Percentiles rank a stretch among this genome's conserved stretches.
Conservation (phyloP, 1,140 invertebrate species). For the Cherax destructor region DNA sequence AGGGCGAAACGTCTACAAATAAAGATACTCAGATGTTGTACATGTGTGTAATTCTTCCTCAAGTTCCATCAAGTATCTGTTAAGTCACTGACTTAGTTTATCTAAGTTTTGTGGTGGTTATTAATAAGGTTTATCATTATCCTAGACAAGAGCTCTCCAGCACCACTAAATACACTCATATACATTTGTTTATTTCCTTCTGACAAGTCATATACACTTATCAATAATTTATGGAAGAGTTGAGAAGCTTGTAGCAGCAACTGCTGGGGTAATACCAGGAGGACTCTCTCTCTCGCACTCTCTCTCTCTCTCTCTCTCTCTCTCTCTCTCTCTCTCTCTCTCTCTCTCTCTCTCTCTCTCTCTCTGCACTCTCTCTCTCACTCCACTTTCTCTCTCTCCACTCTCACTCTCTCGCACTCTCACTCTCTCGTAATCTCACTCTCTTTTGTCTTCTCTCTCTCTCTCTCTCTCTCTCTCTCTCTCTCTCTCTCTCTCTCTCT, state of each 20-base stretch:
- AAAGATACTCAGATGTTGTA: too few relatives aligned
- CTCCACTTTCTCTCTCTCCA: too few relatives aligned
- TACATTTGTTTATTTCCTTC: too few relatives aligned
- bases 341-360: conserved; percentile 1
- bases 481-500: background rate
- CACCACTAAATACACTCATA: too few relatives aligned
- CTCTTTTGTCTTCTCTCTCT: background rate
- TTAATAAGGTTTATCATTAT: background rate
- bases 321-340: conserved; percentile 9
- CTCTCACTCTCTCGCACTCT: background rate
- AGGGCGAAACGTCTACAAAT: too few relatives aligned
- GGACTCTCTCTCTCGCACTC: background rate
- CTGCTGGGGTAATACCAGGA: background rate
- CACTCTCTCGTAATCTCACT: conserved; percentile 23
- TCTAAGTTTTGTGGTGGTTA: background rate
- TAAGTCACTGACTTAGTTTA: background rate
- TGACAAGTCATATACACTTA: too few relatives aligned
- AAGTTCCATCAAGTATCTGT: too few relatives aligned
- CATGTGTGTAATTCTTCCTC: background rate
- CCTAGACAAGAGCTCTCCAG: background rate
- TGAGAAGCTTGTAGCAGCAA: too few relatives aligned
- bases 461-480: background rate
- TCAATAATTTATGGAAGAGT: too few relatives aligned
- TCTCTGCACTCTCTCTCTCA: too few relatives aligned
- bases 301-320: background rate